A percentile compares a stretch with the other conserved stretches of the same genome.
phyloP scores from a whole-genome alignment of 2,888 invertebrate genomes.

The Prenolepis imparis region DNA sequence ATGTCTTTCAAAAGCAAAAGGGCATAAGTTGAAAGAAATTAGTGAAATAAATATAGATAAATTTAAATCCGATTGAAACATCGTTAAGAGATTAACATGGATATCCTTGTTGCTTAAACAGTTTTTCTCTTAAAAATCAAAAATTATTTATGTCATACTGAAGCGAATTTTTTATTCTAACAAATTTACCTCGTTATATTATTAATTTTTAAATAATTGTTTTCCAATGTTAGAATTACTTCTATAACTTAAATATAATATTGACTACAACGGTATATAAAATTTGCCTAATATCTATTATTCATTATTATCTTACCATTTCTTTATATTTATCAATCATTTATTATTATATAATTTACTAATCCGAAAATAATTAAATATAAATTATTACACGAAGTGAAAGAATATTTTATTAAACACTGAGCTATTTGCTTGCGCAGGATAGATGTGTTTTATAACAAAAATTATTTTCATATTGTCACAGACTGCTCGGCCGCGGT shows the following conservation, averaged over 20 bases:
- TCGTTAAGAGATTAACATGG: not conserved
- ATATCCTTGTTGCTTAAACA: not conserved
- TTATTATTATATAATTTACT: not conserved
- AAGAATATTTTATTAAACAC: not conserved
- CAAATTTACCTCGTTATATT: not conserved
- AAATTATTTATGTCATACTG: not conserved
- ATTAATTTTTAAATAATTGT: not conserved
- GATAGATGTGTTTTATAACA: not conserved
- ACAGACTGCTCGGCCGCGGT: conserved; percentile 94
- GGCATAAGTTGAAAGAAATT: not conserved
- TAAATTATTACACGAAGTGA: not conserved
- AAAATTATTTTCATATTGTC: conserved; percentile 39
- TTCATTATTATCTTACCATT: not conserved
- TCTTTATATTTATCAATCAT: not conserved
- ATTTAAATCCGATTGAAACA: not conserved
- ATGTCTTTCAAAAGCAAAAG: not conserved
- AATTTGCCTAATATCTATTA: conserved; percentile 5
- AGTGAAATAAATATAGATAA: not conserved
- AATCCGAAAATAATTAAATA: not conserved
- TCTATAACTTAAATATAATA: not conserved
- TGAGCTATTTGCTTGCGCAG: not conserved
- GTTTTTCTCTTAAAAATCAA: not conserved
- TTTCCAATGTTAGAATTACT: no score
- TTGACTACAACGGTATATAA: not conserved
- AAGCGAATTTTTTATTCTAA: not conserved